Evolutionary conservation across 1,140 invertebrate species (phyloP).

Genomic region (Drosophila albomicans): DNA sequence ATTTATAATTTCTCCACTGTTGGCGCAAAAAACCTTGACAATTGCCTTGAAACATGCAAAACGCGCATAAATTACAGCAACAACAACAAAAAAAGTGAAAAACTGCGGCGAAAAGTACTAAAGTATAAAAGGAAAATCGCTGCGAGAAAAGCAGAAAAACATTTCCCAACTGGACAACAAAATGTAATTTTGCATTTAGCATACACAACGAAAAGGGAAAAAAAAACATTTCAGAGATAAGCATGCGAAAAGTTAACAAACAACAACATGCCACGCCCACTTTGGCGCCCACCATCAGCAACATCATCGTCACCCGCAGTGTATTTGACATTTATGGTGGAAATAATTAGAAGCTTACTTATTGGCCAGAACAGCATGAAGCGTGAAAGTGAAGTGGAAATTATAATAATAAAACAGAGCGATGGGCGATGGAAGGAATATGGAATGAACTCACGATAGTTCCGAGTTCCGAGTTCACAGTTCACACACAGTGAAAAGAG

Average conservation of each 20-base stretch:
- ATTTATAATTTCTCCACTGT: constrained; percentile 51
- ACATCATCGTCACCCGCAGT: constrained; percentile 28
- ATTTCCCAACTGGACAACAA: constrained; percentile 42
- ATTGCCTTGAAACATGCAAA: constrained; percentile 80
- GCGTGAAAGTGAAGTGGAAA: constrained; percentile 57
- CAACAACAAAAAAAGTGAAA: constrained; percentile 18
- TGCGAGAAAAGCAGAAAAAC: constrained; percentile 35
- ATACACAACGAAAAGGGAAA: constrained; percentile 14
- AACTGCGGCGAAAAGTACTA: constrained; percentile 21
- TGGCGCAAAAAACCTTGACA: constrained; percentile 76
- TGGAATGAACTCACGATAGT: constrained; percentile 19
- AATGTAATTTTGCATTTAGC: constrained; percentile 71
- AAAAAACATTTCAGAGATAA: constrained; percentile 70
- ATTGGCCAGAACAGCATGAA: constrained; percentile 34
- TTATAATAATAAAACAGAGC: constrained; percentile 55
- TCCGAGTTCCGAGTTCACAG: background rate
- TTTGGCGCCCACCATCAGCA: background rate
- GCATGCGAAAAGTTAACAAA: constrained; percentile 43
- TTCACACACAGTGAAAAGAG: background rate
- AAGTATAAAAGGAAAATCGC: constrained; percentile 21
- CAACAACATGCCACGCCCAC: constrained; percentile 34
- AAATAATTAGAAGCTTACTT: constrained; percentile 73
- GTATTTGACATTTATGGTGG: constrained; percentile 75
- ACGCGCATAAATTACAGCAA: constrained; percentile 72
- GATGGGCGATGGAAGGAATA: background rate